Evolutionary conservation across 2,888 invertebrate genomes (phyloP).

Genomic region (Eledona agricola): DNA sequence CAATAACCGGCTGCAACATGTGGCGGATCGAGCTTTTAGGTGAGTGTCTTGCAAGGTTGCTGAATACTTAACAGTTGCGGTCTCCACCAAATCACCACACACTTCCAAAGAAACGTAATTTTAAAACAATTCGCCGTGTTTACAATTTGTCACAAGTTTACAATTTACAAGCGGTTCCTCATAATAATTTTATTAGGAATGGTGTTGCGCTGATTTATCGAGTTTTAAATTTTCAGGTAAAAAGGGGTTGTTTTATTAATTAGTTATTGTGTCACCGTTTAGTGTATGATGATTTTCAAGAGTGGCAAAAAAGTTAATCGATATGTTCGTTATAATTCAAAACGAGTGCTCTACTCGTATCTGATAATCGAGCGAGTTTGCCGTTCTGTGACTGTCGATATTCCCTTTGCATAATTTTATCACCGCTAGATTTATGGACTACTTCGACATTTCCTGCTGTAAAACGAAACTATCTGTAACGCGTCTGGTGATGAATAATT

Average conservation of each 20-base stretch:
- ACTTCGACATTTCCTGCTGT: conserved; percentile 2
- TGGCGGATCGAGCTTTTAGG: conserved; percentile 83
- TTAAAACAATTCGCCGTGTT: no score
- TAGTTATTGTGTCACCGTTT: conserved; percentile 20
- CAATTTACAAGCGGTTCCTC: no score
- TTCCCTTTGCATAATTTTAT: conserved; percentile 30
- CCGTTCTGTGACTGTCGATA: conserved; percentile 5
- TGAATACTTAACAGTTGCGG: conserved; percentile 35
- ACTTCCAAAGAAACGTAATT: no score
- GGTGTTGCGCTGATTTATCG: no score
- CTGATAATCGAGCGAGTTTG: conserved; percentile 20
- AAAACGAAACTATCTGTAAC: conserved; percentile 16
- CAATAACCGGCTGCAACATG: conserved; percentile 82
- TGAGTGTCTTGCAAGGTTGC: conserved; percentile 61
- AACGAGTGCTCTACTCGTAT: conserved; percentile 4
- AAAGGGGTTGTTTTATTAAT: no score
- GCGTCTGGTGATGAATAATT: conserved; percentile 16
- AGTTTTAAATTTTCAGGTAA: no score
- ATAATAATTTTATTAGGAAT: neutral
- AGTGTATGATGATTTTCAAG: no score
- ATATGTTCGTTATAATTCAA: conserved; percentile 22
- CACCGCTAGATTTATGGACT: conserved; percentile 11
- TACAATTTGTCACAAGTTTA: no score
- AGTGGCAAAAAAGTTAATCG: no score
- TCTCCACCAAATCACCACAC: conserved; percentile 11